These are phyloP conservation scores for Theonella swinhoei DNA, from an alignment of 37 sponge, comb jelly and placozoan genomes.

Conservation along the genomic window DNA sequence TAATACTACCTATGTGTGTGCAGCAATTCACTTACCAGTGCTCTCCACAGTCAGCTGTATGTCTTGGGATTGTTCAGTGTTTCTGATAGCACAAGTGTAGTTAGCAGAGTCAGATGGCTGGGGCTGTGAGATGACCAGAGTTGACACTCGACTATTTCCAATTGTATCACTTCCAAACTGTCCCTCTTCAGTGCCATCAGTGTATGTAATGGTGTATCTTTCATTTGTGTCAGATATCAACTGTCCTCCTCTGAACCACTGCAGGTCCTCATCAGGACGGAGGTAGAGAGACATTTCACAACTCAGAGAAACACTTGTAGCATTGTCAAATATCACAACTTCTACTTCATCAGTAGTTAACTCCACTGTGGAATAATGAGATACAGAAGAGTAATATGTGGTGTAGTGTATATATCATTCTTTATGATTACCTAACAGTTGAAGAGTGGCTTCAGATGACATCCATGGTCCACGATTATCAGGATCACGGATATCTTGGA, in stretches of 20 bases:
- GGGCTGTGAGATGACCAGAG: slow-evolving; percentile 24
- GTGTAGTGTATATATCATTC: neutral
- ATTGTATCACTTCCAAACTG: neutral
- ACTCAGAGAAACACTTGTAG: too few species aligned
- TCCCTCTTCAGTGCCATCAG: neutral
- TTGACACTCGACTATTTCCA: neutral
- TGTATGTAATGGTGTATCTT: slow-evolving; percentile 7
- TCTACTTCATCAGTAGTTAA: too few species aligned
- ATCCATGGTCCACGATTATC: neutral
- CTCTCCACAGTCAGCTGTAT: slow-evolving; percentile 14
- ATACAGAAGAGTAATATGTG: neutral
- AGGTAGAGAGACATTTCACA: slow-evolving; percentile 54
- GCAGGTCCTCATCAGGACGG: slow-evolving; percentile 18
- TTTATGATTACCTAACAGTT: neutral
- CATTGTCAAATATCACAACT: too few species aligned
- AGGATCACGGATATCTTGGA: neutral
- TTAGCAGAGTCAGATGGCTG: slow-evolving; percentile 30
- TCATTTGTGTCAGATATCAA: neutral
- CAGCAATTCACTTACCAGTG: neutral
- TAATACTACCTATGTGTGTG: neutral
- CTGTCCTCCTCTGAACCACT: slow-evolving; percentile 31
- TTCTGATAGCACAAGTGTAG: slow-evolving; percentile 42
- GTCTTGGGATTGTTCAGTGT: slow-evolving; percentile 11
- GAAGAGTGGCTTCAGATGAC: neutral
- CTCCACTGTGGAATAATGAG: neutral